Percentiles rank a stretch among this genome's conserved stretches.
These are phyloP conservation scores for Apostichopus japonicus DNA, from an alignment of 35 echinoderm and acorn worm genomes.

Conservation along the genomic window DNA sequence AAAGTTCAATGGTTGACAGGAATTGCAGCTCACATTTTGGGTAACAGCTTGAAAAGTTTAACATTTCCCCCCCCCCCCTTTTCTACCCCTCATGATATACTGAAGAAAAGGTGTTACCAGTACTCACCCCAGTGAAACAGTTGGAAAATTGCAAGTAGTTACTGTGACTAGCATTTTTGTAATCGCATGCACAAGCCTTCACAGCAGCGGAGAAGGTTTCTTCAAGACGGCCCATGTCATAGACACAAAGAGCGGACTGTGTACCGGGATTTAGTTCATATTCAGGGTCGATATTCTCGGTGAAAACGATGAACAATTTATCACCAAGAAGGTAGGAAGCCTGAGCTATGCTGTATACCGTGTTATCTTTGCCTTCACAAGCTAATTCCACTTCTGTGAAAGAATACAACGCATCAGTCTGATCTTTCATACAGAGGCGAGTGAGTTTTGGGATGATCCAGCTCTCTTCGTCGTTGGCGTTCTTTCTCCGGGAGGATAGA, in stretches of 20 bases:
- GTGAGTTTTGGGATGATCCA: not conserved
- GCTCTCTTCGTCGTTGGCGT: not conserved
- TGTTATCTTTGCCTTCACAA: not conserved
- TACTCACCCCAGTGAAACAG: too few species aligned
- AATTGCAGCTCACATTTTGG: too few species aligned
- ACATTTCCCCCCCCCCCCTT: too few species aligned
- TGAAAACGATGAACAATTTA: slow-evolving; percentile 17
- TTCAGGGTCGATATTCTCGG: not conserved
- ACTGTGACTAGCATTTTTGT: not conserved
- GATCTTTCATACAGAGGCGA: not conserved
- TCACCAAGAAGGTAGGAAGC: not conserved
- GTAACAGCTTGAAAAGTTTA: too few species aligned
- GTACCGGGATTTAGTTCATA: slow-evolving; percentile 23
- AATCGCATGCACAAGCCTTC: not conserved
- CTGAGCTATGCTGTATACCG: not conserved
- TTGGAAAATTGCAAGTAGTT: not conserved
- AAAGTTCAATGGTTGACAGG: too few species aligned
- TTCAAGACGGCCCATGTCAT: slow-evolving; percentile 20
- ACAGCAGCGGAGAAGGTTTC: not conserved
- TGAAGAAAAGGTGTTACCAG: too few species aligned
- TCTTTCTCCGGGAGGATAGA: not conserved
- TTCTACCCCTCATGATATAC: too few species aligned
- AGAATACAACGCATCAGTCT: not conserved
- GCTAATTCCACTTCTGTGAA: slow-evolving; percentile 12
- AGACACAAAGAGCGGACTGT: slow-evolving; percentile 39